A percentile compares a stretch with the other conserved stretches of the same genome.
These are phyloP conservation scores for Apteryx owenii DNA, from an alignment of 2,113 vertebrate species.

Conservation along the genomic window DNA sequence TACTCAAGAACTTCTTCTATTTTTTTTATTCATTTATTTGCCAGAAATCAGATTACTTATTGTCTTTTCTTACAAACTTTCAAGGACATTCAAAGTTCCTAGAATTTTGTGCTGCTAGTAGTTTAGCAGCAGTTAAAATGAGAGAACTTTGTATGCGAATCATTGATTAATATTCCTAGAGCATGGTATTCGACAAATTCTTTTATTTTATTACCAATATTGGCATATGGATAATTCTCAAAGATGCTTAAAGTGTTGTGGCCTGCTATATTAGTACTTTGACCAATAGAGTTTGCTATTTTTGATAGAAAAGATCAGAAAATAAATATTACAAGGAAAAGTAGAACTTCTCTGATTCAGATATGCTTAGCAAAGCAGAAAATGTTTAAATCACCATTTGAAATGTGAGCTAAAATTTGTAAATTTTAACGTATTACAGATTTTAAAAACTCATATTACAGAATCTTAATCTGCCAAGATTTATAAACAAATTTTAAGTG, in stretches of 20 bases:
- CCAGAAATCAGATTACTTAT: not conserved
- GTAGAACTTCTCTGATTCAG: not conserved
- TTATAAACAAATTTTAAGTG: not conserved
- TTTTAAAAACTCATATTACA: not conserved
- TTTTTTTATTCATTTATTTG: not conserved
- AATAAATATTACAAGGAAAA: not conserved
- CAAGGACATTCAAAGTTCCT: not conserved
- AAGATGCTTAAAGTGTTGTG: not conserved
- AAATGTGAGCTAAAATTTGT: not conserved
- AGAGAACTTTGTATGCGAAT: not conserved
- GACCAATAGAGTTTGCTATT: not conserved
- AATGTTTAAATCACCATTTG: not conserved
- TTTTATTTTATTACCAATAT: not conserved
- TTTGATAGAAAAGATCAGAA: not conserved
- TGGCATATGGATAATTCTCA: not conserved
- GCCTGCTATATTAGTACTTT: not conserved
- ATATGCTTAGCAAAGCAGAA: not conserved
- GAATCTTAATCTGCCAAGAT: not conserved
- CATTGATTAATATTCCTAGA: not conserved
- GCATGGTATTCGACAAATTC: accelerated
- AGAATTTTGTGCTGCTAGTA: not conserved
- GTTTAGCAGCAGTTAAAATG: not conserved
- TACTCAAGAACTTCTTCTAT: not conserved
- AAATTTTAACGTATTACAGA: not conserved
- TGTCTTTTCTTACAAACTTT: not conserved